Percentiles rank a stretch among this genome's conserved stretches.
Conservation (phyloP, 92 coral and sea anemone species). For the Porites divaricata region DNA sequence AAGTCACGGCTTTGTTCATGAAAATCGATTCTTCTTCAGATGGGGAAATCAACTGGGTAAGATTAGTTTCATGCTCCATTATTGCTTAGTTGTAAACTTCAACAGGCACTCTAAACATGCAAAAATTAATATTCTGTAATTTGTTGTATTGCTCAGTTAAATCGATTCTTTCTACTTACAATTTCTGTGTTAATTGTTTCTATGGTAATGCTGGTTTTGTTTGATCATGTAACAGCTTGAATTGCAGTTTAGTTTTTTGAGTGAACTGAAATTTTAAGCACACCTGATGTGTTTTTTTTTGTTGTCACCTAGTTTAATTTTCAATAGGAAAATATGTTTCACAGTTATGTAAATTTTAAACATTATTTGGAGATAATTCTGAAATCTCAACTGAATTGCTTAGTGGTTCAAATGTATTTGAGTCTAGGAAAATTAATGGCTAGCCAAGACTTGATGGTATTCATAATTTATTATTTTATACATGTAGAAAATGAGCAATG, state of each 20-base stretch:
- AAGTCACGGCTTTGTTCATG: conserved; percentile 93
- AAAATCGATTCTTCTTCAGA: conserved; percentile 99
- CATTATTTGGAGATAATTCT: neutral
- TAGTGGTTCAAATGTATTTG: neutral
- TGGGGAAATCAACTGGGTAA: conserved; percentile 99
- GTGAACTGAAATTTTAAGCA: neutral
- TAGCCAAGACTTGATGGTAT: neutral
- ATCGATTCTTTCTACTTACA: neutral
- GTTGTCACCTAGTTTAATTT: neutral
- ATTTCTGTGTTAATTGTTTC: neutral
- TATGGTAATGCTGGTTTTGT: neutral
- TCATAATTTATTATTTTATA: neutral
- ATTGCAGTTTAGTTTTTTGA: neutral
- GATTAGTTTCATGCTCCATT: neutral
- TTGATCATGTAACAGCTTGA: neutral
- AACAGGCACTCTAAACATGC: neutral
- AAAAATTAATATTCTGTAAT: neutral
- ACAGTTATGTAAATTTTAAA: conserved; percentile 33
- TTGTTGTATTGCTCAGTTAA: neutral
- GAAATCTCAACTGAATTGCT: neutral
- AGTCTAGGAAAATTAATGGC: neutral
- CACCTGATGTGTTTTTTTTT: conserved; percentile 5
- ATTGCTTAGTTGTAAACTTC: neutral
- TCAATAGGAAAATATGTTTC: neutral
- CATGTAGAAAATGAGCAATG: neutral